Evolutionary conservation across 2,797 vertebrate genomes (phyloP).

Genomic region (Tapirus indicus): DNA sequence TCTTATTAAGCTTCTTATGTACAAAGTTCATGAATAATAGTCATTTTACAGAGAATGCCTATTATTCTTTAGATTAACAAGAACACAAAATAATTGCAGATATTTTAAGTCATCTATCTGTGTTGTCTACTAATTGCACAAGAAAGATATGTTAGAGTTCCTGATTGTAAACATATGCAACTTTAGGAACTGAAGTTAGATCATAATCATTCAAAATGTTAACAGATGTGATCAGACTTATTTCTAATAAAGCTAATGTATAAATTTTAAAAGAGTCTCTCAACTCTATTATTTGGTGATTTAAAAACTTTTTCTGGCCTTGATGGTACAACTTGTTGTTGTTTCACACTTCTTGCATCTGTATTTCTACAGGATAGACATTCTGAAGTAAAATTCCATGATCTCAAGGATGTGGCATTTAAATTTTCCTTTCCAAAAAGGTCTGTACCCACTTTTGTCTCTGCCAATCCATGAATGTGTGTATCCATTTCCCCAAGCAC

Average conservation of each 20-base stretch:
- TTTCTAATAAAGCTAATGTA: conserved; percentile 76
- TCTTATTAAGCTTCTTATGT: conserved; percentile 82
- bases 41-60: conserved; percentile 80
- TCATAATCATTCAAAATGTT: conserved; percentile 74
- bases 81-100: conserved; percentile 66
- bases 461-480: background rate
- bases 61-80: conserved; percentile 73
- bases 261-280: background rate
- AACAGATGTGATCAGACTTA: conserved; percentile 81
- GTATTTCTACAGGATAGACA: background rate
- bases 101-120: conserved; percentile 72
- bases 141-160: conserved; percentile 75
- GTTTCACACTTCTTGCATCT: conserved; percentile 30
- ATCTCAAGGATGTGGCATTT: background rate
- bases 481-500: background rate
- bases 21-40: conserved; percentile 83
- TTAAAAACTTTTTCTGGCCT: conserved; percentile 31
- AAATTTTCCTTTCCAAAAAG: background rate
- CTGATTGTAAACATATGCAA: conserved; percentile 76
- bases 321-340: background rate
- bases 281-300: background rate
- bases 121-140: conserved; percentile 62
- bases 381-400: conserved; percentile 37
- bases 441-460: conserved; percentile 19
- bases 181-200: conserved; percentile 77